Evolutionary conservation across 2,113 vertebrate genomes (phyloP).

Genomic region (Neolamprologus caudopunctatus): DNA sequence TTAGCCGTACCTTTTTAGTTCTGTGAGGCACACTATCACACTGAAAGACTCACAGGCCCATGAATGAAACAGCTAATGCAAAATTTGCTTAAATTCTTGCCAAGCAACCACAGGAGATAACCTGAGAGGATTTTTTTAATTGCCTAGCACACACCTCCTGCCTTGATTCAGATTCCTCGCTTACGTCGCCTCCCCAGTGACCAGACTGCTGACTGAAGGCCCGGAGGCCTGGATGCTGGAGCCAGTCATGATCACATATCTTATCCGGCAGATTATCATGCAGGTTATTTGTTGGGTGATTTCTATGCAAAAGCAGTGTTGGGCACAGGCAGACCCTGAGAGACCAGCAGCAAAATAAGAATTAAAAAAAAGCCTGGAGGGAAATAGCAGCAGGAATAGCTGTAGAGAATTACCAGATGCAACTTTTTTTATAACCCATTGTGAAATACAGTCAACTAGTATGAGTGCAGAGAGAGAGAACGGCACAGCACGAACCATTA

Average conservation of each 20-base stretch:
- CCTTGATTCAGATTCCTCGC: not conserved
- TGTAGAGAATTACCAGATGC: not conserved
- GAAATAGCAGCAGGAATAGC: not conserved
- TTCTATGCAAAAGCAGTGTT: not conserved
- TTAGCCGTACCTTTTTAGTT: not conserved
- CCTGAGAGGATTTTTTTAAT: not conserved
- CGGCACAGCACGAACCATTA: not conserved
- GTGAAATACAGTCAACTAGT: not conserved
- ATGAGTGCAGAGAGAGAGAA: not conserved
- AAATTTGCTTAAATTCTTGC: not conserved
- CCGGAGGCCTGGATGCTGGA: not conserved
- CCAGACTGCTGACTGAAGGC: not conserved
- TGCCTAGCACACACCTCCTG: not conserved
- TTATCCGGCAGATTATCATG: not conserved
- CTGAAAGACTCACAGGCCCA: not conserved
- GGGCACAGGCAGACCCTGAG: not conserved
- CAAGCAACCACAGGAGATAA: not conserved
- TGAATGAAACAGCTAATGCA: not conserved
- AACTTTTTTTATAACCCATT: not conserved
- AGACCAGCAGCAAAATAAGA: not conserved
- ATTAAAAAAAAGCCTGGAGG: not conserved
- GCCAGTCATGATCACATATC: not conserved
- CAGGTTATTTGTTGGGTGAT: not conserved
- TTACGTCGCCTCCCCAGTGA: not conserved
- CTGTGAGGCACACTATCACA: not conserved